These are phyloP conservation scores for Tyria jacobaeae DNA, from an alignment of 2,888 invertebrate genomes.

Conservation along the genomic window DNA sequence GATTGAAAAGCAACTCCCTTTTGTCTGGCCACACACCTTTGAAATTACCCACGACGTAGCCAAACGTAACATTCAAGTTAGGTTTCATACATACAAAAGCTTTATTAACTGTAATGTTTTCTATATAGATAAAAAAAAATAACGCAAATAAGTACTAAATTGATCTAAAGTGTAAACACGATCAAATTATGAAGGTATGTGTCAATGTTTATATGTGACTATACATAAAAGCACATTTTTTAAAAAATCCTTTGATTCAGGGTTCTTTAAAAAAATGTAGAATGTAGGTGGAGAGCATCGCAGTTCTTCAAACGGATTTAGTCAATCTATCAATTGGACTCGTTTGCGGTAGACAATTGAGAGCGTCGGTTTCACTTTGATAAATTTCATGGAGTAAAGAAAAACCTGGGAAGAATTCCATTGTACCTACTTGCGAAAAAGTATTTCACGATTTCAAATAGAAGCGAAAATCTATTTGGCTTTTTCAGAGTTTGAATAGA, in stretches of 20 bases:
- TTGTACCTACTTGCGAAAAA: conserved; percentile 7
- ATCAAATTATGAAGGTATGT: too few relatives aligned
- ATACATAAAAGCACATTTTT: too few relatives aligned
- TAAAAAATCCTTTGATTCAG: conserved; percentile 9
- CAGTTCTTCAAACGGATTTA: conserved; percentile 12
- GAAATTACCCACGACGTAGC: conserved; percentile 50
- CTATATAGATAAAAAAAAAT: too few relatives aligned
- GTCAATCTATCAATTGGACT: conserved; percentile 29
- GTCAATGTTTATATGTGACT: too few relatives aligned
- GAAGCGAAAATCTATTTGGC: conserved; percentile 1
- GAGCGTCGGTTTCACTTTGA: not conserved
- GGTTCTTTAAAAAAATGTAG: too few relatives aligned
- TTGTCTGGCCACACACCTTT: conserved; percentile 52
- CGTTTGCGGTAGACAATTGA: conserved; percentile 14
- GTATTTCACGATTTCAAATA: not conserved
- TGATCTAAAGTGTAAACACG: not conserved
- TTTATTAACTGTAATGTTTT: conserved; percentile 56
- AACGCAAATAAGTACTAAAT: not conserved
- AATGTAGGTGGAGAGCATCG: too few relatives aligned
- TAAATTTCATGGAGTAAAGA: not conserved
- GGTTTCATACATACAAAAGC: conserved; percentile 57
- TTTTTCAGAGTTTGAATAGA: not conserved
- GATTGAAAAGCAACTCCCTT: conserved; percentile 64
- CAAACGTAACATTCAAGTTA: conserved; percentile 60
- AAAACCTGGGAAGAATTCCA: conserved; percentile 1